phyloP scores from a whole-genome alignment of 2,888 invertebrate genomes.

The Callosobruchus maculatus region DNA sequence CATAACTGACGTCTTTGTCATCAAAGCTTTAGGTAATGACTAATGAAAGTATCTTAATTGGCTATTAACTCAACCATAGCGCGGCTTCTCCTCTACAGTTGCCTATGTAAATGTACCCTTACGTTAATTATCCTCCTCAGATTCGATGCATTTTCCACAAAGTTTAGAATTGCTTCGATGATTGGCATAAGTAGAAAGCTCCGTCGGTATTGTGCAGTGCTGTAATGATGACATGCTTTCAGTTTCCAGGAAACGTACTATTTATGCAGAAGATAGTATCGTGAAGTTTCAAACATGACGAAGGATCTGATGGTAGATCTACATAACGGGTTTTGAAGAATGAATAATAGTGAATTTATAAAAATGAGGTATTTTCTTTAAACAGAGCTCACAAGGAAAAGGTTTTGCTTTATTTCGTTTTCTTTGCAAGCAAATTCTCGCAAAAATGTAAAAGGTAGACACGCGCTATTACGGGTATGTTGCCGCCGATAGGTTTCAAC shows the following conservation, averaged over 20 bases:
- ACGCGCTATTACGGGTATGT: too few relatives aligned
- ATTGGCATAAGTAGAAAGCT: not conserved
- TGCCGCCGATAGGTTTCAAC: too few relatives aligned
- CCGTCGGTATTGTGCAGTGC: not conserved
- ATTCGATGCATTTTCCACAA: not conserved
- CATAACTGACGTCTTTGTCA: not conserved
- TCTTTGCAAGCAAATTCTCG: too few relatives aligned
- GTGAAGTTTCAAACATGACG: too few relatives aligned
- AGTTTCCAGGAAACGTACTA: not conserved
- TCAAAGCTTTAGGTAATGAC: not conserved
- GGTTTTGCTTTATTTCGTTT: too few relatives aligned
- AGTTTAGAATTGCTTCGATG: not conserved
- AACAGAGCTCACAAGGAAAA: too few relatives aligned
- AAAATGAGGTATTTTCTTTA: too few relatives aligned
- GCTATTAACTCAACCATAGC: not conserved
- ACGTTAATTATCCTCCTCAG: not conserved
- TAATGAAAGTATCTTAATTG: not conserved
- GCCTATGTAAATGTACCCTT: not conserved
- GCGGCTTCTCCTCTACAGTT: not conserved
- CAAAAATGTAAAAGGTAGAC: too few relatives aligned
- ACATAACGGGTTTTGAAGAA: too few relatives aligned
- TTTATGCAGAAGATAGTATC: not conserved
- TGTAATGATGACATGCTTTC: not conserved
- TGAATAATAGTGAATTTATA: too few relatives aligned
- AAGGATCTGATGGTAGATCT: too few relatives aligned